A percentile compares a stretch with the other conserved stretches of the same genome.
Evolutionary conservation across 2,113 vertebrate genomes (phyloP).

Genomic region (Poeciliopsis turrubarensis): DNA sequence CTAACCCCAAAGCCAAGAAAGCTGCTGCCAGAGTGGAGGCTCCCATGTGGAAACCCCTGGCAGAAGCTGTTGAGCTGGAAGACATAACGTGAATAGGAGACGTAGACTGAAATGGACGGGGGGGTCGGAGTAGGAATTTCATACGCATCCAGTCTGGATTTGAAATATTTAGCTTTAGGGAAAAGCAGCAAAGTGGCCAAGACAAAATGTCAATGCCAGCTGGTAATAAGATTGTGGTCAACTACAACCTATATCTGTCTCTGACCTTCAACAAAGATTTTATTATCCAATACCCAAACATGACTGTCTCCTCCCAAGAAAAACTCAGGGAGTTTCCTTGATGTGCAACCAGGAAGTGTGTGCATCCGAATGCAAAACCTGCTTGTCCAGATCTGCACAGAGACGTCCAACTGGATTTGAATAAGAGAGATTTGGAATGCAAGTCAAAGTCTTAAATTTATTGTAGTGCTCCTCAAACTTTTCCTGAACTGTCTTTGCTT

Average conservation of each 20-base stretch:
- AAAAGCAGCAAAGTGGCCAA: slow-evolving; percentile 20
- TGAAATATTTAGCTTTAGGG: slow-evolving; percentile 38
- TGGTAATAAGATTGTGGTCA: slow-evolving; percentile 6
- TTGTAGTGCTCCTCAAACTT: too few species aligned
- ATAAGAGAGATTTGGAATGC: too few species aligned
- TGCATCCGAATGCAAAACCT: too few species aligned
- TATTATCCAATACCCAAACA: neutral
- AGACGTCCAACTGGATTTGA: too few species aligned
- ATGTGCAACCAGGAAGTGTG: too few species aligned
- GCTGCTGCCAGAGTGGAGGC: slow-evolving; percentile 58
- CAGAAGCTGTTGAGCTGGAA: slow-evolving; percentile 52
- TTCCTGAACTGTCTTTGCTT: too few species aligned
- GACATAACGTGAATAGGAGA: slow-evolving; percentile 17
- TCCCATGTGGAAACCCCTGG: slow-evolving; percentile 66
- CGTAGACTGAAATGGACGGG: slow-evolving; percentile 6
- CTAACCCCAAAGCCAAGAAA: slow-evolving; percentile 49
- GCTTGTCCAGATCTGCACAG: too few species aligned
- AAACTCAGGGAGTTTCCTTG: too few species aligned
- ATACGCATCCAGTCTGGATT: slow-evolving; percentile 31
- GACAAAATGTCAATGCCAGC: slow-evolving; percentile 19
- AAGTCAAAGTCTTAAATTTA: too few species aligned
- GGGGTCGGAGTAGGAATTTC: slow-evolving; percentile 19
- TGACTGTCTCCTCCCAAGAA: neutral
- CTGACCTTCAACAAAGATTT: slow-evolving; percentile 11
- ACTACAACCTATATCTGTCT: slow-evolving; percentile 20